Evolutionary conservation across 1,140 invertebrate genomes (phyloP).

Genomic region (Pinna nobilis): DNA sequence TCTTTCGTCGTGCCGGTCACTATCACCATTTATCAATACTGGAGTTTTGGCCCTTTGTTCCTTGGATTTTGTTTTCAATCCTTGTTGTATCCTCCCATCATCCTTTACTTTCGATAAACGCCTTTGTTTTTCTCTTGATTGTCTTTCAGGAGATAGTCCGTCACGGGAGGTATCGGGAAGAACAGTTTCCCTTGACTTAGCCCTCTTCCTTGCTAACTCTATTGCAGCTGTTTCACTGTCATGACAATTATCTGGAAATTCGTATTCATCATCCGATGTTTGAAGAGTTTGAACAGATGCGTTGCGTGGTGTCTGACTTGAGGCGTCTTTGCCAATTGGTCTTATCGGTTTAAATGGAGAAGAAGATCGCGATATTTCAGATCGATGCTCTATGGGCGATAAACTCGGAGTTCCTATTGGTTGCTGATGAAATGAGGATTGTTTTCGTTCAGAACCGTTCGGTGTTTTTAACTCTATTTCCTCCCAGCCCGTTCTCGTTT

Average conservation of each 20-base stretch:
- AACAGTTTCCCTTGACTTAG: conserved; percentile 12
- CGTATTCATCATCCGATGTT: conserved; percentile 38
- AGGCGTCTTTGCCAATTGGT: neutral
- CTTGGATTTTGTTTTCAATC: conserved; percentile 19
- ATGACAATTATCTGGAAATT: conserved; percentile 35
- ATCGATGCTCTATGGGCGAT: no score
- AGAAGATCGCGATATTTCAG: no score
- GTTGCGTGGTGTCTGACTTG: neutral
- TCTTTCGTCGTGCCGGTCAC: neutral
- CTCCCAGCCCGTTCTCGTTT: no score
- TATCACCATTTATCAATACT: conserved; percentile 4
- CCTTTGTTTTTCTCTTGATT: conserved; percentile 1
- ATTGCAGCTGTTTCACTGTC: conserved; percentile 30
- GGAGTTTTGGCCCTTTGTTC: conserved; percentile 6
- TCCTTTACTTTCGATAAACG: conserved; percentile 21
- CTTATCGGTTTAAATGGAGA: no score
- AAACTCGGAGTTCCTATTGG: no score
- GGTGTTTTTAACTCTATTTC: no score
- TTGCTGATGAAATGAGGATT: no score
- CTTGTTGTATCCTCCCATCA: conserved; percentile 33
- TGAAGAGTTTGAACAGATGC: conserved; percentile 2
- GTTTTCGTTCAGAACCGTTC: no score
- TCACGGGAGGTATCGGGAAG: conserved; percentile 10
- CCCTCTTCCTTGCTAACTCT: conserved; percentile 13
- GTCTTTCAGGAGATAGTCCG: neutral